Evolutionary conservation across 2,888 invertebrate species (phyloP).

Genomic region (Acanthosepion pharaonis): DNA sequence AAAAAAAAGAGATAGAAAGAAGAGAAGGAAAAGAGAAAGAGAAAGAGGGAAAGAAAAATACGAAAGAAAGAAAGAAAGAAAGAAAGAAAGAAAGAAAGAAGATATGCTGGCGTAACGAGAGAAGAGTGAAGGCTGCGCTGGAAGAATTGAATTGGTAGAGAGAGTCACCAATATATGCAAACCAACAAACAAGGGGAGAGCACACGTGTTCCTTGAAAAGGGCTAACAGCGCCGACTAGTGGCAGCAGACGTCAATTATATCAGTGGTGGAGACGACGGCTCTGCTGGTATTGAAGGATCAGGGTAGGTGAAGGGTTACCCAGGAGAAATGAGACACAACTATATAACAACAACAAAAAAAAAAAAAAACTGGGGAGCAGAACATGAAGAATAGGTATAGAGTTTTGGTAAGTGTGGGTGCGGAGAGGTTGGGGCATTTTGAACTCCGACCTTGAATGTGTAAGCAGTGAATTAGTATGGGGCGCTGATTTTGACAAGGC

Average conservation of each 20-base stretch:
- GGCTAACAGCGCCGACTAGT: conserved; percentile 6
- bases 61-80: not conserved
- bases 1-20: not conserved
- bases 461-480: conserved; percentile 12
- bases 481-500: conserved; percentile 6
- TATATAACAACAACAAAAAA: not conserved
- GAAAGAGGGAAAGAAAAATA: not conserved
- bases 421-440: not conserved
- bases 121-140: not conserved
- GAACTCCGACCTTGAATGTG: conserved; percentile 33
- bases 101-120: not conserved
- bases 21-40: not conserved
- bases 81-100: not conserved
- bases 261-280: conserved; percentile 16
- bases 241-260: conserved; percentile 33
- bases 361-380: not conserved
- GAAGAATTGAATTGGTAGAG: not conserved
- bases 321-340: not conserved
- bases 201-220: conserved; percentile 33
- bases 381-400: not conserved
- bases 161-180: not conserved
- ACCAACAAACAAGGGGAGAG: conserved; percentile 11
- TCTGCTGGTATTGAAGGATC: not conserved
- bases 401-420: not conserved
- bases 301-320: not conserved